phyloP scores from a whole-genome alignment of 2,888 invertebrate species.

The Ornithoptera alexandrae region DNA sequence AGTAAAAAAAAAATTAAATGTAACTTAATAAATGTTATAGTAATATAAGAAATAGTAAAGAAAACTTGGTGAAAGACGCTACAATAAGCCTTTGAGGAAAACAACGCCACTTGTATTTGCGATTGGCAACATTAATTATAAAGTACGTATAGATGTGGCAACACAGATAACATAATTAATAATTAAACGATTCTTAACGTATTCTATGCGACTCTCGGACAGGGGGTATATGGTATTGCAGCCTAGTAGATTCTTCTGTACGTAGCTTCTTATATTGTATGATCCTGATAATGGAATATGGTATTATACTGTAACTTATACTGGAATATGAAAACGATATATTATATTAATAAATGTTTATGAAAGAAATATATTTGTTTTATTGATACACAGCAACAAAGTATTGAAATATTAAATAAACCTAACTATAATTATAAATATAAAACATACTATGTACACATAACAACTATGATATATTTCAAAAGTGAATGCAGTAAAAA shows the following conservation, averaged over 20 bases:
- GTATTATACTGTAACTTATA: constrained; percentile 68
- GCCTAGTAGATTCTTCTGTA: constrained; percentile 73
- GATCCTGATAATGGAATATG: constrained; percentile 63
- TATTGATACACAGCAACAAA: constrained; percentile 24
- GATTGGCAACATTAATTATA: constrained; percentile 77
- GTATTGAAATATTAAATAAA: no score
- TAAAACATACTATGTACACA: no score
- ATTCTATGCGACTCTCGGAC: constrained; percentile 65
- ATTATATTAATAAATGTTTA: constrained; percentile 80
- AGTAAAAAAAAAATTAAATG: constrained; percentile 58
- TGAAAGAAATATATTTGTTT: constrained; percentile 53
- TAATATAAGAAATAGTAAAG: constrained; percentile 65
- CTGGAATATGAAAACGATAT: constrained; percentile 76
- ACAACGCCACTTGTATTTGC: constrained; percentile 70
- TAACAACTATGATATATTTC: neutral
- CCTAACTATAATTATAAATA: no score
- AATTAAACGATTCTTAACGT: constrained; percentile 66
- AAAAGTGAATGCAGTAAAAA: neutral
- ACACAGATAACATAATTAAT: constrained; percentile 58
- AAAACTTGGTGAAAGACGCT: constrained; percentile 79
- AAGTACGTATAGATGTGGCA: constrained; percentile 65
- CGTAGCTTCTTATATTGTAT: constrained; percentile 72
- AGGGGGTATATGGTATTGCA: constrained; percentile 72
- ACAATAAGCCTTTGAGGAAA: constrained; percentile 74
- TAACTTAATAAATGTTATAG: constrained; percentile 74